A percentile compares a stretch with the other conserved stretches of the same genome.
These are phyloP conservation scores for Nebria brevicollis DNA, from an alignment of 2,888 invertebrate species.

Conservation along the genomic window DNA sequence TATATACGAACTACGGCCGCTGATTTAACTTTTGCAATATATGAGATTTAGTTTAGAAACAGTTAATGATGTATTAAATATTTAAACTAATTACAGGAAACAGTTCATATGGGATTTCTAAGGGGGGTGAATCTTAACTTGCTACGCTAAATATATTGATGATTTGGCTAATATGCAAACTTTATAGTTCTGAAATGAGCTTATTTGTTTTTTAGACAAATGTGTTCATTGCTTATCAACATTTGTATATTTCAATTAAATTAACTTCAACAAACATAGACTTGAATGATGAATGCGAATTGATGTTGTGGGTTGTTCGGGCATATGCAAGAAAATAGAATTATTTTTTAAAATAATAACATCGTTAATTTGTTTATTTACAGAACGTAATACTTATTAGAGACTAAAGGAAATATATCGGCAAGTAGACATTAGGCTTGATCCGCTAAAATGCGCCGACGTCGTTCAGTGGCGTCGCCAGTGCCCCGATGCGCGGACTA, in stretches of 20 bases:
- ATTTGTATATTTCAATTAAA: too few species aligned
- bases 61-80: background rate
- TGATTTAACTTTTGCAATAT: background rate
- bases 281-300: too few species aligned
- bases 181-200: too few species aligned
- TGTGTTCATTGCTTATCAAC: too few species aligned
- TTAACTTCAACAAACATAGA: too few species aligned
- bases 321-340: too few species aligned
- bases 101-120: background rate
- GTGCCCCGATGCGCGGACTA: conserved; percentile 1
- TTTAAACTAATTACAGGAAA: background rate
- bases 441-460: background rate
- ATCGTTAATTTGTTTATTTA: too few species aligned
- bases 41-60: background rate
- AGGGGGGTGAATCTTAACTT: background rate
- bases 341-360: too few species aligned
- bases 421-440: background rate
- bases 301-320: too few species aligned
- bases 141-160: background rate
- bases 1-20: background rate
- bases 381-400: too few species aligned
- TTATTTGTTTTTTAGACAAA: too few species aligned
- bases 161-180: background rate
- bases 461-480: background rate
- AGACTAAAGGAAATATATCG: too few species aligned